Percentiles rank a stretch among this genome's conserved stretches.
Evolutionary conservation across 2,797 vertebrate species (phyloP).

Genomic region (Florisuga fusca): DNA sequence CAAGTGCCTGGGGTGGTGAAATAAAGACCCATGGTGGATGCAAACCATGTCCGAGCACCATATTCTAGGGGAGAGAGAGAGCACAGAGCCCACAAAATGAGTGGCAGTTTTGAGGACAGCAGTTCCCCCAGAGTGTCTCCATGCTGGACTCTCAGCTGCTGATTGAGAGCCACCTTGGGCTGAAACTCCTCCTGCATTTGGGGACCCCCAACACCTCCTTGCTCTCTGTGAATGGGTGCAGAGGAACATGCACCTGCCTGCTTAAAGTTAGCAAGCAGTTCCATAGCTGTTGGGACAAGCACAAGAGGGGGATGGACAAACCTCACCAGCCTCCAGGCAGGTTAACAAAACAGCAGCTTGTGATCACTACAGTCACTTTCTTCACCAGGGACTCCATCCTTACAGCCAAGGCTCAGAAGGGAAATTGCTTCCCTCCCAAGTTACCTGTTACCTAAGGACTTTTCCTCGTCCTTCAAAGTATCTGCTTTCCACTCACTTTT

Average conservation of each 20-base stretch:
- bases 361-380: background rate
- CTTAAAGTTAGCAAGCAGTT: background rate
- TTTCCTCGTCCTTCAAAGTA: background rate
- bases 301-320: background rate
- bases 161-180: background rate
- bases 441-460: background rate
- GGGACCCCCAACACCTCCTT: background rate
- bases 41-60: background rate
- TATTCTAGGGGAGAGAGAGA: fast-evolving
- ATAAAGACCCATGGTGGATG: background rate
- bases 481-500: background rate
- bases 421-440: background rate
- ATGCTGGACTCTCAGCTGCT: background rate
- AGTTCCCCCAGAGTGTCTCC: background rate
- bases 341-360: background rate
- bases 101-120: background rate
- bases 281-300: background rate
- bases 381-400: background rate
- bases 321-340: background rate
- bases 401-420: background rate
- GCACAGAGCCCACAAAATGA: background rate
- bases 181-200: background rate
- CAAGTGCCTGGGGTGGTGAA: background rate
- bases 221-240: background rate
- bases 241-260: background rate